These are phyloP conservation scores for Orchesellides sinensis DNA, from an alignment of 2,888 invertebrate species.

Conservation along the genomic window DNA sequence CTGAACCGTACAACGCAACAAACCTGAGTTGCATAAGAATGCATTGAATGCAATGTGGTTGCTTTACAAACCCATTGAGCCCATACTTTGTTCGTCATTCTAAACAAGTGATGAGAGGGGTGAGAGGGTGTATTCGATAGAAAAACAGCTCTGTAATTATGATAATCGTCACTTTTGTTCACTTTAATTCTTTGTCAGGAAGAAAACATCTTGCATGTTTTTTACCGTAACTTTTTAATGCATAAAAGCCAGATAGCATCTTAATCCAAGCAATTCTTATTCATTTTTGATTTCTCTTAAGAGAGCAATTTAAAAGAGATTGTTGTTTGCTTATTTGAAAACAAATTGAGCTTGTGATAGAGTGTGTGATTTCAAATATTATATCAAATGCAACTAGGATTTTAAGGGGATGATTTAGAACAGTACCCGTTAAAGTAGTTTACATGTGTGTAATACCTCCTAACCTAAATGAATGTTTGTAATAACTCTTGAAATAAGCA, in stretches of 20 bases:
- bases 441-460: no score
- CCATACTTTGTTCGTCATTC: not conserved
- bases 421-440: no score
- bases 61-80: no score
- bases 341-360: not conserved
- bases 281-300: not conserved
- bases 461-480: no score
- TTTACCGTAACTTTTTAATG: no score
- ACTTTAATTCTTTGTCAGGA: not conserved
- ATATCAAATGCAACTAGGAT: no score
- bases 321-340: not conserved
- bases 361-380: not conserved
- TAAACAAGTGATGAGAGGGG: constrained; percentile 16
- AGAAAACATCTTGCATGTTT: not conserved
- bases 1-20: no score
- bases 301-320: not conserved
- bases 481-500: no score
- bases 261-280: not conserved
- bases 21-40: no score
- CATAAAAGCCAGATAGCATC: not conserved
- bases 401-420: no score
- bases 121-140: constrained; percentile 30
- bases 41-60: no score
- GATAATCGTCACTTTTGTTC: constrained; percentile 50
- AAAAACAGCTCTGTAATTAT: constrained; percentile 32